Evolutionary conservation across 2,113 vertebrate genomes (phyloP).

Genomic region (Mustela lutreola): DNA sequence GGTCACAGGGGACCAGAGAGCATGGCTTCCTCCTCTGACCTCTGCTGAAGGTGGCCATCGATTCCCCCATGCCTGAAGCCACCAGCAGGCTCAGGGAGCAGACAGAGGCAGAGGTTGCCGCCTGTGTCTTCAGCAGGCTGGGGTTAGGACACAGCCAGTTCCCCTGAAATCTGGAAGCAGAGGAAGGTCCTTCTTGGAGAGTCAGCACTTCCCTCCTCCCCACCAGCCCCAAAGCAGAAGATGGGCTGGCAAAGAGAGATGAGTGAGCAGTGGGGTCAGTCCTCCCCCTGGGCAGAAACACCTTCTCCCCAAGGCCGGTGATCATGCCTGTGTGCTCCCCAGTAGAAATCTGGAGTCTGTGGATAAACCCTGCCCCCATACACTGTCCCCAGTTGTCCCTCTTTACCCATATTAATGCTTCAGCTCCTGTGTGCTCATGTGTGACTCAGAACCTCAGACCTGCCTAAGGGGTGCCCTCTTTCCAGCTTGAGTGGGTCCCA

Average conservation of each 20-base stretch:
- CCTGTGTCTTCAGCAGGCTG: background rate
- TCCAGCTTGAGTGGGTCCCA: background rate
- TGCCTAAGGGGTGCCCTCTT: background rate
- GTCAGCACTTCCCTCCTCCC: too few species aligned
- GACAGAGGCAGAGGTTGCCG: background rate
- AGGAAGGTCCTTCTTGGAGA: background rate
- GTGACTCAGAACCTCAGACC: background rate
- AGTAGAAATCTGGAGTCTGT: background rate
- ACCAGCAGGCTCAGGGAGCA: background rate
- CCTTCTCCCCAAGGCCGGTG: background rate
- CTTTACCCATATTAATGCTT: background rate
- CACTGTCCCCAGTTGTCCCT: rapidly evolving
- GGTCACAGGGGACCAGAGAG: background rate
- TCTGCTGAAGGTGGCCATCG: background rate
- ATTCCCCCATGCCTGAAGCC: background rate
- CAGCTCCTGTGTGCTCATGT: rapidly evolving
- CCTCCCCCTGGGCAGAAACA: background rate
- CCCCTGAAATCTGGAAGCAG: background rate
- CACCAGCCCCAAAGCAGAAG: background rate
- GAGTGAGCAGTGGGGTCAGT: rapidly evolving
- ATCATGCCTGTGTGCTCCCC: rapidly evolving
- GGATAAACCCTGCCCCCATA: rapidly evolving
- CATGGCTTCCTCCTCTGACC: background rate
- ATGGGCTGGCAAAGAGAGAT: background rate
- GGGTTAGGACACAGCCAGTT: background rate